A percentile compares a stretch with the other conserved stretches of the same genome.
Conservation (phyloP, 2,797 vertebrate genomes). For the Uromys caudimaculatus region DNA sequence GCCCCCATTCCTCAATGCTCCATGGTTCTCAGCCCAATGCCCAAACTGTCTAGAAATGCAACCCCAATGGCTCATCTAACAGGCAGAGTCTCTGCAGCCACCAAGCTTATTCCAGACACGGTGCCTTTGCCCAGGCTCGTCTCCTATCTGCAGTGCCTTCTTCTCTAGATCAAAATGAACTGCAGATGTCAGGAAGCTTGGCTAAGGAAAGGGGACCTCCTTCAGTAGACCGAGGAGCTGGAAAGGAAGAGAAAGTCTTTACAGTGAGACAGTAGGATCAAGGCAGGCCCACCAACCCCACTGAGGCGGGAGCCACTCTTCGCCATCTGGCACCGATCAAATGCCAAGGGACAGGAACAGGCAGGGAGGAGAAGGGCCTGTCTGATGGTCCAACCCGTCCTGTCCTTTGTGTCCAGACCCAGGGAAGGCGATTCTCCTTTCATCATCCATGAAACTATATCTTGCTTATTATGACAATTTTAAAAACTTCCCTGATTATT, state of each 20-base stretch:
- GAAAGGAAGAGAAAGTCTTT: conserved; percentile 1
- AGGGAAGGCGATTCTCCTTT: conserved; percentile 65
- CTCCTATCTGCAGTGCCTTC: neutral
- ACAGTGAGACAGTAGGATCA: neutral
- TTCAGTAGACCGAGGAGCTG: neutral
- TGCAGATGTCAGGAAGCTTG: neutral
- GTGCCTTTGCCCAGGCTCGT: neutral
- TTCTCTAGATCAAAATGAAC: neutral
- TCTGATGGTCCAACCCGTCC: conserved; percentile 26
- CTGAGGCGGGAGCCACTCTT: neutral
- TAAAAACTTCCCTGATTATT: conserved; percentile 79
- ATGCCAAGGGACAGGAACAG: conserved; percentile 51
- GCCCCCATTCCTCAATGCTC: neutral
- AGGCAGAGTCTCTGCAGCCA: neutral
- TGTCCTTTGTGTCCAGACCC: conserved; percentile 43
- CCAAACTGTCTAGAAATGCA: neutral
- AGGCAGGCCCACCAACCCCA: neutral
- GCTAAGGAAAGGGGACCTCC: neutral
- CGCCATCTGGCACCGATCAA: conserved; percentile 60
- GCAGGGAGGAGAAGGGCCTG: neutral
- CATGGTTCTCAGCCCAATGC: neutral
- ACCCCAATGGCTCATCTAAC: neutral
- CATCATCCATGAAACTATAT: conserved; percentile 80
- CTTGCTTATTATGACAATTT: conserved; percentile 82
- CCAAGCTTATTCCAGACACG: neutral